phyloP scores from a whole-genome alignment of 1,140 invertebrate genomes.

The Centruroides sculpturatus region DNA sequence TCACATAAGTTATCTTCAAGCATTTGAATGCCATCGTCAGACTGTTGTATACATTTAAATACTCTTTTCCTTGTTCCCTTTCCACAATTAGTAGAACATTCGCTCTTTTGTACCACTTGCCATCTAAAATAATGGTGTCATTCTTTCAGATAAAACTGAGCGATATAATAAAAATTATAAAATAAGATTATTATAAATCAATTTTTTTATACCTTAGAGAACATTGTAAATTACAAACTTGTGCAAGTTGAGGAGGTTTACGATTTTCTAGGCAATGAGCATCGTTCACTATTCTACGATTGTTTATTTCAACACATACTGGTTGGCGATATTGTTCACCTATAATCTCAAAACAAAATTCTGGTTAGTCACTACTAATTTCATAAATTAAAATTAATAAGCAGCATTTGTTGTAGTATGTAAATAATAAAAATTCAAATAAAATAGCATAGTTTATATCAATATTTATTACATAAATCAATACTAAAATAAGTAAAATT shows the following conservation, averaged over 20 bases:
- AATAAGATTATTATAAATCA: neutral
- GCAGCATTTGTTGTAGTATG: neutral
- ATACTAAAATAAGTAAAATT: neutral
- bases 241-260: conserved; percentile 6
- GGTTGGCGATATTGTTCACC: conserved; percentile 21
- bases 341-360: conserved; percentile 18
- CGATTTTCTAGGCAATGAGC: conserved; percentile 17
- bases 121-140: neutral
- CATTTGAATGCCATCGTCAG: conserved; percentile 5
- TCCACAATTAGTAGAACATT: conserved; percentile 57
- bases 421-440: neutral
- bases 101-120: conserved; percentile 12
- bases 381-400: neutral
- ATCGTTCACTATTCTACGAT: conserved; percentile 17
- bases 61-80: conserved; percentile 39
- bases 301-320: conserved; percentile 20
- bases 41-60: conserved; percentile 31
- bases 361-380: neutral
- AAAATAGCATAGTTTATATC: neutral
- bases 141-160: neutral
- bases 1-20: conserved; percentile 33
- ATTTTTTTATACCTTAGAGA: conserved; percentile 17
- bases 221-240: conserved; percentile 18
- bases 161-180: neutral
- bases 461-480: no score